phyloP scores from a whole-genome alignment of 2,888 invertebrate genomes.

The Drosophila quasianomalipes region DNA sequence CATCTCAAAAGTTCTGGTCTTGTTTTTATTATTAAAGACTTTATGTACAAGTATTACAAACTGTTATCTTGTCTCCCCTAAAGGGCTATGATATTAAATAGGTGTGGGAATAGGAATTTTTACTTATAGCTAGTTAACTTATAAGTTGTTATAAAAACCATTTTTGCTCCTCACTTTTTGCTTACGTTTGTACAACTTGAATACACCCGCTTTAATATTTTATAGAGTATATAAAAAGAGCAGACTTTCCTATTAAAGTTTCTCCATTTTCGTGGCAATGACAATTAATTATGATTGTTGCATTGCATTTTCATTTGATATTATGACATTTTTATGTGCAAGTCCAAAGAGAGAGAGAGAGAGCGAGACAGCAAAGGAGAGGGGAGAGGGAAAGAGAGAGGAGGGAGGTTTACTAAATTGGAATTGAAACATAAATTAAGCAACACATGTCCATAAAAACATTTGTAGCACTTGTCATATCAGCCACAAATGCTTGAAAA shows the following conservation, averaged over 20 bases:
- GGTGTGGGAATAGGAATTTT: not conserved
- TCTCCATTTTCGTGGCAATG: constrained; percentile 14
- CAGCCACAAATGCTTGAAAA: constrained; percentile 48
- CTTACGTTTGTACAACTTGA: not conserved
- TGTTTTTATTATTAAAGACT: not conserved
- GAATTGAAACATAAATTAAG: constrained; percentile 76
- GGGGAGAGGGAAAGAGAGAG: not conserved
- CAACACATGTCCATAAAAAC: constrained; percentile 73
- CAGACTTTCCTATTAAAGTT: constrained; percentile 11
- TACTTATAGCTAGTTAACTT: not conserved
- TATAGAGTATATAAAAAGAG: constrained; percentile 25
- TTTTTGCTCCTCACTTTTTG: not conserved
- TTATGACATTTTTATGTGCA: constrained; percentile 77
- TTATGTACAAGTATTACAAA: not conserved
- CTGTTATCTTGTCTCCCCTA: not conserved
- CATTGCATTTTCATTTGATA: constrained; percentile 69
- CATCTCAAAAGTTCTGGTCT: not conserved
- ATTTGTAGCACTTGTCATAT: constrained; percentile 74
- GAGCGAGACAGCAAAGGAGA: not conserved
- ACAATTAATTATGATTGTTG: constrained; percentile 71
- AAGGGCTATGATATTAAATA: not conserved
- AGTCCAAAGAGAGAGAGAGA: not conserved
- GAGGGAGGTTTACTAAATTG: constrained; percentile 36
- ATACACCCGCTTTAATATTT: not conserved
- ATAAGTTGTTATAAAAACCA: not conserved